Evolutionary conservation across 92 coral and sea anemone species (phyloP), one percentile per base, ranked within the genome.

Genomic region (Heteractis magnifica): DNA sequence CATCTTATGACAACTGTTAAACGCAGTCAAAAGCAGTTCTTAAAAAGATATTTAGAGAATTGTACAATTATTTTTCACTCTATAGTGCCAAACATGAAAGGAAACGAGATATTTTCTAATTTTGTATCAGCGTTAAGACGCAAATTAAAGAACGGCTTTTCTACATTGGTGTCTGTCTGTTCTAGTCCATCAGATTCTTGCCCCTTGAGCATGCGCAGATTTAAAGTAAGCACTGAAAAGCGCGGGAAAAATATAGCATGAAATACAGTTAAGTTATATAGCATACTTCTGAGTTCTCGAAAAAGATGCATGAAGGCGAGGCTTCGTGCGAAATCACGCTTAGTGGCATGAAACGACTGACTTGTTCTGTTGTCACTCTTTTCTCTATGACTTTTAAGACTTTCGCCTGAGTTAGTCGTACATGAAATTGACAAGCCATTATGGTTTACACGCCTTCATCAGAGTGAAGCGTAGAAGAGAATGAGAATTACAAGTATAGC

Each of bases 101-200:
- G 58, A 49, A 76, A 81, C 77, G 77, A 81, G 84, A 81, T 81
- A 81, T 81, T 81, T 81, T 81, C 77, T 81, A 81, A 81, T 81
- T 81, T 81, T 81, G 77, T 81, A 81, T 68, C 13, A 72, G 58
- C 65, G 77, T 56, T 52, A 81, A 41, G 34, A 52, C 84, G 58
- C 34, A 50, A 15, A 81, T 68, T 81, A 81, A 81, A 81, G 77
- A 81, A 71, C 58, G 51, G 73, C 64, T 70, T 81, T 81, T 81
- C 77, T 81, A 81, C 10, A 0, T 62, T 62, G 6, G 70, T 62
- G 70, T 62, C 70, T 62, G 23, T 20, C 20, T 8, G 70, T 18
- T 1, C 20, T 62, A 62, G 20, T 7, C 16, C 6, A 13, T 59
- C 14, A n/a, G 9, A 34, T 34, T 34, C 44, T 34, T 34, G 44